Evolutionary conservation across 2,113 vertebrate genomes (phyloP).

Genomic region (rabbit (Oryctolagus cuniculus)): mOryCun1.1 NC_091438.1:145517501-145518000

Average conservation of each 20-base stretch:
- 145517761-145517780: background rate
- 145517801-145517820: background rate
- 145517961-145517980: accelerated
- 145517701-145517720: background rate
- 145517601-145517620: background rate
- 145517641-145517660: background rate
- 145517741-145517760: background rate
- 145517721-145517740: background rate
- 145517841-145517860: too few species aligned
- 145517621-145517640: background rate
- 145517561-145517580: background rate
- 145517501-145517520: background rate
- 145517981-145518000: background rate
- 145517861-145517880: too few species aligned
- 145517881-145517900: background rate
- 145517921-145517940: background rate
- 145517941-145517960: background rate
- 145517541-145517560: too few species aligned
- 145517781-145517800: background rate
- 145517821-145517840: background rate
- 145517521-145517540: background rate
- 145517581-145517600: background rate
- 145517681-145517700: background rate
- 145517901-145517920: accelerated
- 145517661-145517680: background rate